Percentiles rank a stretch among this genome's conserved stretches.
Evolutionary conservation across 1,140 invertebrate species (phyloP).

Genomic region (Daktulosphaira vitifoliae): DNA sequence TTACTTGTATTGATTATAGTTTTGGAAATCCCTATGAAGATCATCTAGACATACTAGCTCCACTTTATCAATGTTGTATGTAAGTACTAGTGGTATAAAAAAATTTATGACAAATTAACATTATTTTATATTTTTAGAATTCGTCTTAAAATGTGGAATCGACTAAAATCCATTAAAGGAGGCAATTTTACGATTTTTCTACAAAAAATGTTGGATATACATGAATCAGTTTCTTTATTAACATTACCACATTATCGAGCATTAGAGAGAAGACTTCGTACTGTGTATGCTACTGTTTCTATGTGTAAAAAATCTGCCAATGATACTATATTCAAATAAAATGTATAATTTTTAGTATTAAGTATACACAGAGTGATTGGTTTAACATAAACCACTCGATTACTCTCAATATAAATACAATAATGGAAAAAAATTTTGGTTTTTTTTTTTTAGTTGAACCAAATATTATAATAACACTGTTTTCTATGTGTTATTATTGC

Average conservation of each 20-base stretch:
- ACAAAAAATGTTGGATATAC: conserved; percentile 45
- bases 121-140: conserved; percentile 51
- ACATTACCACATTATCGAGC: conserved; percentile 65
- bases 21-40: conserved; percentile 76
- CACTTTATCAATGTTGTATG: conserved; percentile 84
- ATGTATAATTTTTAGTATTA: too few species aligned
- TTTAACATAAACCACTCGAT: too few species aligned
- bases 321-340: conserved; percentile 38
- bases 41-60: conserved; percentile 77
- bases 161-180: conserved; percentile 59
- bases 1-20: conserved; percentile 43
- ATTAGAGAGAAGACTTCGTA: conserved; percentile 65
- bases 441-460: too few species aligned
- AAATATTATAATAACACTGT: too few species aligned
- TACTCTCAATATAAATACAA: too few species aligned
- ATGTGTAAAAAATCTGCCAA: conserved; percentile 48
- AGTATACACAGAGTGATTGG: too few species aligned
- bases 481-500: too few species aligned
- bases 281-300: conserved; percentile 63
- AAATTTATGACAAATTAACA: conserved; percentile 24
- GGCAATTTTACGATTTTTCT: conserved; percentile 51
- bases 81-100: conserved; percentile 44
- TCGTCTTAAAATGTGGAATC: conserved; percentile 57
- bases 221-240: conserved; percentile 54
- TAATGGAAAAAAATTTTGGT: too few species aligned